Base-by-base conservation (phyloP, 2,888 invertebrate genomes). In the Brachyptera risi region DNA sequence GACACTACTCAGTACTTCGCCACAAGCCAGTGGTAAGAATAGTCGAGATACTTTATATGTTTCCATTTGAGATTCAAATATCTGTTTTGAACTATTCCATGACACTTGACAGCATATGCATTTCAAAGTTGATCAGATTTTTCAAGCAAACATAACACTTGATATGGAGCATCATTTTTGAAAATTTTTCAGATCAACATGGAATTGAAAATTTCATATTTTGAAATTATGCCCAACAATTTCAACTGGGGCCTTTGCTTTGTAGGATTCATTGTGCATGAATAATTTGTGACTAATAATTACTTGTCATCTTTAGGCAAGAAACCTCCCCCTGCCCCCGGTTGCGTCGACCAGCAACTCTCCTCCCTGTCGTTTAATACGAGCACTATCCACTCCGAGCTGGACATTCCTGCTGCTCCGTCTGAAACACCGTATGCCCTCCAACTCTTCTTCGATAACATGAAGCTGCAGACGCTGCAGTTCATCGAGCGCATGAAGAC, bases 261-360 rank as follows among this genome's bases (percentile, higher is more conserved):
- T n/a, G 13, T 13, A 13, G n/a, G 19, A n/a, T 11, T 13, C 23
- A n/a, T 37, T 17, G 37, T 17, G 11, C 1, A 3, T 49, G 17
- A 2, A 49, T 49, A 19, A 17, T 40, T 56, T 62, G 49, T 59
- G 54, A 80, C 69, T n/a, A n/a, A n/a, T n/a, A n/a, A n/a, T n/a
- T n/a, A n/a, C n/a, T n/a, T n/a, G n/a, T n/a, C n/a, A n/a, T n/a
- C n/a, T n/a, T n/a, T n/a, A n/a, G 84, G 86, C 7, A 86, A 86
- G 71, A 87, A 86, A 73, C 80, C 88, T 65, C 91, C 91, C 38
- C 91, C 93, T 27, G 93, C 93, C 50, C 93, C 92, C 9, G 95
- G 95, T 58, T 92, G 92, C 73, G 90, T 95, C 62, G 94, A 92
- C 75, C 93, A 94, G 73, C 92, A 93, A 68, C 78, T 95, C 62